These are phyloP conservation scores for Anseranas semipalmata DNA, from an alignment of 2,113 vertebrate species.

Conservation along the genomic window DNA sequence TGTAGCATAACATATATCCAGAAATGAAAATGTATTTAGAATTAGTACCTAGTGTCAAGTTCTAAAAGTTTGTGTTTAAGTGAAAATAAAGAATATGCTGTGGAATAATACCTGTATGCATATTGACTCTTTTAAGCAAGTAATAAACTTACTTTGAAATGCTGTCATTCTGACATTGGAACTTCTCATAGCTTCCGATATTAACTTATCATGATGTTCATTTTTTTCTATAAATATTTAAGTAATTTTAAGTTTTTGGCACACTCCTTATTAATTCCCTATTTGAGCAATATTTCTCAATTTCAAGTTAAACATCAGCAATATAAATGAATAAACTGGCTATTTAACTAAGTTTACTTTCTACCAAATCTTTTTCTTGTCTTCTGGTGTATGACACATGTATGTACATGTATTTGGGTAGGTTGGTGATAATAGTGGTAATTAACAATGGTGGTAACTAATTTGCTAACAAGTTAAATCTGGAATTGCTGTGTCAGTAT, in stretches of 20 bases:
- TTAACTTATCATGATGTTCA: neutral
- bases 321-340: neutral
- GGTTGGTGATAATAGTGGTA: neutral
- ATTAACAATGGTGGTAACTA: neutral
- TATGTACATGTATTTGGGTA: fast-evolving
- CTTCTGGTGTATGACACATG: fast-evolving
- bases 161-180: neutral
- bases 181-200: neutral
- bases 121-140: conserved; percentile 74
- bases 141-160: conserved; percentile 23
- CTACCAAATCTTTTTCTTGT: neutral
- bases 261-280: neutral
- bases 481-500: neutral
- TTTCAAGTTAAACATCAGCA: neutral
- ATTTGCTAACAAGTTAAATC: neutral
- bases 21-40: conserved; percentile 76
- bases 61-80: conserved; percentile 60
- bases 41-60: conserved; percentile 73
- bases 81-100: conserved; percentile 79
- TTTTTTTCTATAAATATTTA: neutral
- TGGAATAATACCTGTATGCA: conserved; percentile 78
- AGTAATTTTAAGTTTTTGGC: neutral
- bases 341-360: neutral
- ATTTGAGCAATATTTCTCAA: neutral
- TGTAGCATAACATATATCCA: conserved; percentile 68